These are phyloP conservation scores for Sebastes hopkinsi DNA, from an alignment of 2,797 vertebrate species.

Conservation along the genomic window DNA sequence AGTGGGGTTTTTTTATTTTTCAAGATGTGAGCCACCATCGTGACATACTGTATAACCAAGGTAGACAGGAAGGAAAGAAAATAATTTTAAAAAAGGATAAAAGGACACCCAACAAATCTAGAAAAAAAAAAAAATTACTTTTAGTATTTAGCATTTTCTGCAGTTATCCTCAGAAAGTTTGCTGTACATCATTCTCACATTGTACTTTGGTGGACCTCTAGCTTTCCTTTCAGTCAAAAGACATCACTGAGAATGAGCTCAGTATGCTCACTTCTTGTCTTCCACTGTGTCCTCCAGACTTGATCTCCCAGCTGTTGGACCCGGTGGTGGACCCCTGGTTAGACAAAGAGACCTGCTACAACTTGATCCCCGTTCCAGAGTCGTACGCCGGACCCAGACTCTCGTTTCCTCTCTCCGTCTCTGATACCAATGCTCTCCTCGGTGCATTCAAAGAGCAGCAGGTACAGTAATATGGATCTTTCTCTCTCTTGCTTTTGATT, in stretches of 20 bases:
- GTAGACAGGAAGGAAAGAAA: too few relatives aligned
- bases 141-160: background rate
- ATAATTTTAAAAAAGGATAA: too few relatives aligned
- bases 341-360: constrained; percentile 76
- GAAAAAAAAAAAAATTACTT: background rate
- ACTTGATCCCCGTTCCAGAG: constrained; percentile 84
- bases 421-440: constrained; percentile 87
- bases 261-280: background rate
- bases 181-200: background rate
- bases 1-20: too few relatives aligned
- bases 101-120: too few relatives aligned
- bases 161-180: background rate
- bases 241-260: background rate
- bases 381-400: constrained; percentile 90
- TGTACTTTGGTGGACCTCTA: background rate
- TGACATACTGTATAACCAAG: too few relatives aligned
- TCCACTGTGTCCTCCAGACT: constrained; percentile 72
- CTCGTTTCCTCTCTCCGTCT: constrained; percentile 89
- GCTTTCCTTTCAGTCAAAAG: background rate
- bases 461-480: constrained; percentile 56
- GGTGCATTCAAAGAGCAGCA: constrained; percentile 90
- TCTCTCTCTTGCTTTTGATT: background rate
- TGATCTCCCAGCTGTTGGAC: constrained; percentile 84
- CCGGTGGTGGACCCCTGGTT: constrained; percentile 69
- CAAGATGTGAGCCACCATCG: too few relatives aligned